Conservation (phyloP, 1,140 invertebrate species). For the Patella vulgata region DNA sequence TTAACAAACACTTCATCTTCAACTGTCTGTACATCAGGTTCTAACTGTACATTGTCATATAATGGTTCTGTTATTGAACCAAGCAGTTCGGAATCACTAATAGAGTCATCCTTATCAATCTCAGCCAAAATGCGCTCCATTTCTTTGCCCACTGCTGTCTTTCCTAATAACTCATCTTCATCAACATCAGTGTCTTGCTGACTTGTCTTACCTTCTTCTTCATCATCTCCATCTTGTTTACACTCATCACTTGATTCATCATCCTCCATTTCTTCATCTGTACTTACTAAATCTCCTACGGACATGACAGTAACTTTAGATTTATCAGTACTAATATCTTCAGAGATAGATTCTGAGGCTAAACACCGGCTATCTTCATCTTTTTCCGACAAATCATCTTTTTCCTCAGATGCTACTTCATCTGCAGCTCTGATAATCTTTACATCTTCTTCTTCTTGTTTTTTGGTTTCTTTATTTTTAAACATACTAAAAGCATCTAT, state of each 20-base stretch:
- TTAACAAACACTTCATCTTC: conserved; percentile 10
- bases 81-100: conserved; percentile 43
- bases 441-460: conserved; percentile 10
- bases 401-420: conserved; percentile 3
- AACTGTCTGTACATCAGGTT: conserved; percentile 8
- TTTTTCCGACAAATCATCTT: conserved; percentile 68
- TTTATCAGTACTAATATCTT: background rate
- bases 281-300: conserved; percentile 10
- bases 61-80: background rate
- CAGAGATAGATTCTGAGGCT: background rate
- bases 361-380: conserved; percentile 72
- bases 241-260: conserved; percentile 21
- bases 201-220: conserved; percentile 67
- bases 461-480: conserved; percentile 40
- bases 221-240: conserved; percentile 7
- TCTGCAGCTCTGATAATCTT: too few relatives aligned
- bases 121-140: conserved; percentile 55
- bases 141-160: conserved; percentile 56
- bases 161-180: conserved; percentile 47
- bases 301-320: conserved; percentile 3
- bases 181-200: conserved; percentile 79
- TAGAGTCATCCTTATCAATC: conserved; percentile 58
- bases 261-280: conserved; percentile 25
- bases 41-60: background rate
- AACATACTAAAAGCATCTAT: conserved; percentile 59